Conservation (phyloP, 2,888 invertebrate species). For the Cantharis nigra region DNA sequence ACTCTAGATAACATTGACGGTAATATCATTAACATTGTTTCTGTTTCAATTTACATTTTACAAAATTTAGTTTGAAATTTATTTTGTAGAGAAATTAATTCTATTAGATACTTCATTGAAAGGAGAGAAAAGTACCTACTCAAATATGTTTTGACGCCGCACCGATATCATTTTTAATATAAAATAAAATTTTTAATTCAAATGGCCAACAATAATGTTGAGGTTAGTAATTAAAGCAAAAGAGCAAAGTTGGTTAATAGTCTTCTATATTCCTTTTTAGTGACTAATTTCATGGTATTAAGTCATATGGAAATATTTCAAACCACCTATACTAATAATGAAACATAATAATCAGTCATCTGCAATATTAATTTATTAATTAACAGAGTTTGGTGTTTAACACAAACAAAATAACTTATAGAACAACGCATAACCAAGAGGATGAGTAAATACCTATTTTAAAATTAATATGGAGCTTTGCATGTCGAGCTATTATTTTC, state of each 20-base stretch:
- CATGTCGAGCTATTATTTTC: neutral
- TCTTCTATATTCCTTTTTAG: too few species aligned
- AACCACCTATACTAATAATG: neutral
- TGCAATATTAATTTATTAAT: neutral
- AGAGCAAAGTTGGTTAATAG: too few species aligned
- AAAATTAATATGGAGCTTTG: neutral
- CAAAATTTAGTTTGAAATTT: neutral
- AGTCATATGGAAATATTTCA: too few species aligned
- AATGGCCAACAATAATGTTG: too few species aligned
- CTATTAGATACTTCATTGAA: too few species aligned
- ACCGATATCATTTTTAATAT: too few species aligned
- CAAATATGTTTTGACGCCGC: too few species aligned
- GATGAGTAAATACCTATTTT: neutral
- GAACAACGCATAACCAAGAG: neutral
- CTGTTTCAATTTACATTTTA: neutral
- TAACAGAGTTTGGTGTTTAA: neutral
- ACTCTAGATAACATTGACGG: neutral
- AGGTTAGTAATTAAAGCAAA: neutral
- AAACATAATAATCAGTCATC: neutral
- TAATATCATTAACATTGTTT: neutral
- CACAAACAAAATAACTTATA: neutral
- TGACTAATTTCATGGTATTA: too few species aligned
- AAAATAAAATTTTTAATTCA: too few species aligned
- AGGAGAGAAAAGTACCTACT: too few species aligned
- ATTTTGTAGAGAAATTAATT: neutral